Evolutionary conservation across 2,113 vertebrate genomes (phyloP).

Genomic region (Etia nguti): DNA sequence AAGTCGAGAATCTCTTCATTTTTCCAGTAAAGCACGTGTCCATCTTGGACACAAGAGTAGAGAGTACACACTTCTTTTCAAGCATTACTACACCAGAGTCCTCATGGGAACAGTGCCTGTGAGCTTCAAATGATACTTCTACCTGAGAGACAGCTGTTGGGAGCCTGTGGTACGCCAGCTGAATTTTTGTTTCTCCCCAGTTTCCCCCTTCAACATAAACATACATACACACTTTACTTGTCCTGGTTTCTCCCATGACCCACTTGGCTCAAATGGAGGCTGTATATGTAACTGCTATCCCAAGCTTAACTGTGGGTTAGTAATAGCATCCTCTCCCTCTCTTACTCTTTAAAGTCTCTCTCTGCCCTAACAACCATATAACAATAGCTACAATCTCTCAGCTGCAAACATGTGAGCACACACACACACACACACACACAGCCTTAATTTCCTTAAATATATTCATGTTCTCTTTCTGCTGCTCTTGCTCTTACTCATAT

Average conservation of each 20-base stretch:
- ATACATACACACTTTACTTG: background rate
- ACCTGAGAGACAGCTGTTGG: background rate
- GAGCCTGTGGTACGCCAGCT: background rate
- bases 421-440: background rate
- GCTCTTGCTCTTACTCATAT: background rate
- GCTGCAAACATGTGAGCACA: background rate
- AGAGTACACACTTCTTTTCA: background rate
- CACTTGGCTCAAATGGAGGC: constrained; percentile 11
- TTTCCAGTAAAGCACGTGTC: background rate
- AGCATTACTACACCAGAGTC: constrained; percentile 5
- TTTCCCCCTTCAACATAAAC: background rate
- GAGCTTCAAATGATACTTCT: constrained; percentile 1
- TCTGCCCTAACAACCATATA: background rate
- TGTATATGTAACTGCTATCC: background rate
- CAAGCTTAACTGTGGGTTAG: constrained; percentile 8
- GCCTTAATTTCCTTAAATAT: background rate
- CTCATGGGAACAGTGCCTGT: constrained; percentile 5
- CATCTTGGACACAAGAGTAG: background rate
- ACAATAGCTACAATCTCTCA: background rate
- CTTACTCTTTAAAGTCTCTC: background rate
- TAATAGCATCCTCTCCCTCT: constrained; percentile 1
- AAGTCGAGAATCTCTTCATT: background rate
- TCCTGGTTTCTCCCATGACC: constrained; percentile 21
- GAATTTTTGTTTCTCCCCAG: background rate
- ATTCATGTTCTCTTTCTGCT: background rate